A percentile compares a stretch with the other conserved stretches of the same genome.
These are phyloP conservation scores for Semaprochilodus insignis DNA, from an alignment of 2,797 vertebrate genomes.

Conservation along the genomic window DNA sequence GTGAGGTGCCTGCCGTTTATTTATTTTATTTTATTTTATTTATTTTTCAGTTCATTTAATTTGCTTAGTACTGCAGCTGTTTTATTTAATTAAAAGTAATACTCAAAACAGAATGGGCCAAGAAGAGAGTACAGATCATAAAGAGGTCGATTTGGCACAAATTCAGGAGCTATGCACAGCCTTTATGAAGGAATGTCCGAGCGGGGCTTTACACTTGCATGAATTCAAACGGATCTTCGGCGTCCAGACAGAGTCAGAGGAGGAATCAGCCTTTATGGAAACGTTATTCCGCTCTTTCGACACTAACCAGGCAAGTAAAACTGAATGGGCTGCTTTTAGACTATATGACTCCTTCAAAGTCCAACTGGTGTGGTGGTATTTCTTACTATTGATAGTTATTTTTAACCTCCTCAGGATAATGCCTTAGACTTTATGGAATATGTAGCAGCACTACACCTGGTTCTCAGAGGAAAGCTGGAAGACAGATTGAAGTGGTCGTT, in stretches of 20 bases:
- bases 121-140: constrained; percentile 28
- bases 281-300: constrained; percentile 72
- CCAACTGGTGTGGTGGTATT: neutral
- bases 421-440: constrained; percentile 71
- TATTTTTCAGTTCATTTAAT: constrained; percentile 54
- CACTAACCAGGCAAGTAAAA: constrained; percentile 63
- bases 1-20: neutral
- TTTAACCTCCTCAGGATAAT: constrained; percentile 65
- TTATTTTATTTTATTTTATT: constrained; percentile 25
- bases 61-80: too few species aligned
- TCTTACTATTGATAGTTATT: neutral
- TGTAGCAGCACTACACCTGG: constrained; percentile 69
- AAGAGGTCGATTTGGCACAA: constrained; percentile 52
- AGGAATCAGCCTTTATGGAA: constrained; percentile 49
- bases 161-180: too few species aligned
- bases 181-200: too few species aligned
- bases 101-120: neutral
- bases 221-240: too few species aligned
- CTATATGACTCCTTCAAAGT: neutral
- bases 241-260: too few species aligned
- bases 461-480: constrained; percentile 74
- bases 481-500: constrained; percentile 78
- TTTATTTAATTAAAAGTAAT: neutral
- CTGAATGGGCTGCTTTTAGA: neutral
- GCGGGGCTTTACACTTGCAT: too few species aligned